These are phyloP conservation scores for Pheucticus melanocephalus DNA, from an alignment of 2,113 vertebrate species.

Conservation along the genomic window DNA sequence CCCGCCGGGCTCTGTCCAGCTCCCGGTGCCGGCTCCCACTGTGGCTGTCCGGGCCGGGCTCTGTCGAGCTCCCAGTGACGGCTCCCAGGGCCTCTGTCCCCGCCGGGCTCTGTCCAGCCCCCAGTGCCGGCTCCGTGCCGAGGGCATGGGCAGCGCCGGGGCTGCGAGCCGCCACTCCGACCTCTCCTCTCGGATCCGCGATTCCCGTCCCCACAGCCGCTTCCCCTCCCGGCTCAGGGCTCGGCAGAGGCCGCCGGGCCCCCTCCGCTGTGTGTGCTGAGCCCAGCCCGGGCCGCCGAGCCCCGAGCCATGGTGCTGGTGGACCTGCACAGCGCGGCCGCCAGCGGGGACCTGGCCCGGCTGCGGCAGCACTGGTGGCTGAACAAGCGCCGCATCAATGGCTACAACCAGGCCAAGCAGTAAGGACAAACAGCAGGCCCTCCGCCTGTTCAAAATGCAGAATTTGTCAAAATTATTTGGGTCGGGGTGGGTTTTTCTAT, in stretches of 20 bases:
- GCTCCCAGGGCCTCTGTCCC: not conserved
- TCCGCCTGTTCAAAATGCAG: not conserved
- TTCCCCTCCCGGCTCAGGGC: not conserved
- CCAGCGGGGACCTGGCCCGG: not conserved
- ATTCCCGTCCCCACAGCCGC: not conserved
- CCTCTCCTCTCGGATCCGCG: not conserved
- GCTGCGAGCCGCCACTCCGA: not conserved
- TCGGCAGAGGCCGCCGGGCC: not conserved
- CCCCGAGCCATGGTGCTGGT: not conserved
- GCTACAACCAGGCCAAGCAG: not conserved
- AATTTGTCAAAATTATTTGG: not conserved
- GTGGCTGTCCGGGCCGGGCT: too few species aligned
- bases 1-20: not conserved
- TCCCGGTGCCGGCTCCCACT: too few species aligned
- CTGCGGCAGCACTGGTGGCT: not conserved
- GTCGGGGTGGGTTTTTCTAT: too few species aligned
- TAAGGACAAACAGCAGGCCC: not conserved
- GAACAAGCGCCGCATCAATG: not conserved
- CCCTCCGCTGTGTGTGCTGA: too few species aligned
- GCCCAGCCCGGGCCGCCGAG: not conserved
- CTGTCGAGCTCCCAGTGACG: not conserved
- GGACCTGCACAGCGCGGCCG: not conserved
- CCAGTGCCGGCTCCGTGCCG: not conserved
- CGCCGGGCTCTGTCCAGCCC: too few species aligned
- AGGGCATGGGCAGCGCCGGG: too few species aligned